phyloP scores from a whole-genome alignment of 2,113 vertebrate genomes.

The Pandion haliaetus region DNA sequence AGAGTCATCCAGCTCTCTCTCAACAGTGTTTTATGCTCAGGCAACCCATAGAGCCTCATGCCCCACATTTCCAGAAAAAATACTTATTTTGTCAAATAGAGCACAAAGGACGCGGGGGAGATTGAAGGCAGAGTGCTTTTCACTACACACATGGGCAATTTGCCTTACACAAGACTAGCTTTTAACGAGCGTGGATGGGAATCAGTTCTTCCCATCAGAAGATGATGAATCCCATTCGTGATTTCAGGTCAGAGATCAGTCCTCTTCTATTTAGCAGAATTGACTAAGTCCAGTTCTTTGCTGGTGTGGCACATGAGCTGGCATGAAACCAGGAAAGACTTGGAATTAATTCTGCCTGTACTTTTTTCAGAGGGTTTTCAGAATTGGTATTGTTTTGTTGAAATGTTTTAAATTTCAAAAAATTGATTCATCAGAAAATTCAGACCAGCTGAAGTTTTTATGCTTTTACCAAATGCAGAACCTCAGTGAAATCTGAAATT shows the following conservation, averaged over 20 bases:
- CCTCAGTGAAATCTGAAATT: background rate
- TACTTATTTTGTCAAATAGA: conserved; percentile 3
- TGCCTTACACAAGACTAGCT: background rate
- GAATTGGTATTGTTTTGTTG: background rate
- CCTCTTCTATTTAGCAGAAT: background rate
- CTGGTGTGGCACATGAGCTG: background rate
- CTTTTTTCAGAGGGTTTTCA: background rate
- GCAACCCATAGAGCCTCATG: background rate
- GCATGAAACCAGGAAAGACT: background rate
- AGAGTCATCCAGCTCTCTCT: background rate
- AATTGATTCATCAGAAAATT: background rate
- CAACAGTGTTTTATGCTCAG: background rate
- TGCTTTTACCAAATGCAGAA: background rate
- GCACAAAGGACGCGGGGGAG: background rate
- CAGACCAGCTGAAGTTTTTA: background rate
- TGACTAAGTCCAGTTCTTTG: background rate
- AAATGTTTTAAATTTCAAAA: background rate
- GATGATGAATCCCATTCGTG: too few species aligned
- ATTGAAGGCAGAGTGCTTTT: background rate
- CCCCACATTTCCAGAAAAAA: background rate
- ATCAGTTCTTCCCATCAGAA: background rate
- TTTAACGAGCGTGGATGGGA: background rate
- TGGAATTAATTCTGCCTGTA: background rate
- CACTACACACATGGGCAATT: background rate
- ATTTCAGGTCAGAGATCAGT: background rate